Evolutionary conservation across 2,113 vertebrate species (phyloP).

Genomic region (Phalacrocorax pelagicus): DNA sequence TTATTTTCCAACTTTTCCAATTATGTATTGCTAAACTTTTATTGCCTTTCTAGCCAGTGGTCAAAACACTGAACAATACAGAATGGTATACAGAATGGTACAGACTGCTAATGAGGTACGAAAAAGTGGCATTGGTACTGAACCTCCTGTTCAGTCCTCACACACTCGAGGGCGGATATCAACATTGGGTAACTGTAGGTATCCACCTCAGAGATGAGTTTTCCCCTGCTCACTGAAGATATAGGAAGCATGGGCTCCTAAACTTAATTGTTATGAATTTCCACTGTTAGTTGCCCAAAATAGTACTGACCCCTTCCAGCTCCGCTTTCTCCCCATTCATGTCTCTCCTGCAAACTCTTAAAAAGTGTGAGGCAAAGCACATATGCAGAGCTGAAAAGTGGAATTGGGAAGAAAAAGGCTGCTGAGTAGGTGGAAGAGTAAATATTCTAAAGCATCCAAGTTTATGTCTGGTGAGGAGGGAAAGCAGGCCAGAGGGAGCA

Average conservation of each 20-base stretch:
- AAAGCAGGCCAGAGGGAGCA: background rate
- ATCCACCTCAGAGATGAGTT: background rate
- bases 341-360: background rate
- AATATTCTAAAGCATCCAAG: background rate
- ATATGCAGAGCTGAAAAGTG: background rate
- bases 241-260: background rate
- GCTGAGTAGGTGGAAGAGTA: background rate
- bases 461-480: background rate
- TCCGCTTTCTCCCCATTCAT: background rate
- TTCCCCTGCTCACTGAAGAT: background rate
- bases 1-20: background rate
- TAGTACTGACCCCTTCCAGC: background rate
- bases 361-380: background rate
- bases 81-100: no score
- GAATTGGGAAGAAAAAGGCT: background rate
- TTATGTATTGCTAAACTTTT: background rate
- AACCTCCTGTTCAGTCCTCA: background rate
- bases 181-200: background rate
- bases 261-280: background rate
- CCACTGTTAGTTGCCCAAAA: background rate
- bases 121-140: accelerated
- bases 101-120: background rate
- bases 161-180: background rate
- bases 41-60: no score
- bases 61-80: background rate